Evolutionary conservation across 1,140 invertebrate genomes (phyloP), one percentile per base, ranked within the genome.

Genomic region (Trachelipus rathkii): DNA sequence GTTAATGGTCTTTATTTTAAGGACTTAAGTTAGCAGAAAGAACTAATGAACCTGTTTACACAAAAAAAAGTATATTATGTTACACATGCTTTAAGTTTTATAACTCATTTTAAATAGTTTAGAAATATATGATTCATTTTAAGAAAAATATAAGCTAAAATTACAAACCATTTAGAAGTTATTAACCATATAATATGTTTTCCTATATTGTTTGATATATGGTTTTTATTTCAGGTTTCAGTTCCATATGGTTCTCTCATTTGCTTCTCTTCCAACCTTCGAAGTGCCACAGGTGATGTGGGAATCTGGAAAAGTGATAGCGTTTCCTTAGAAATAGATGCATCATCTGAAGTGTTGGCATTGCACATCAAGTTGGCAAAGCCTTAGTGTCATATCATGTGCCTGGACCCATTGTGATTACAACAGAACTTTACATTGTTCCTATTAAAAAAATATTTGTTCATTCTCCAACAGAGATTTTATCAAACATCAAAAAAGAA

Each of bases 221-320:
- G 21, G 44, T n/a, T 33, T 60, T 71, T 75, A 44, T 68, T 23
- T n/a, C 21, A 78, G 77, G 66, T 44, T 44, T 10, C 66, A 6
- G 44, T 72, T 43, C 71, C 77, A 15, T 53, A 72, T 53, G 77
- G 77, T 33, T 53, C 15, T 15, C 67, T 67, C 23, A 19, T 78
- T 24, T 78, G 77, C 46, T 75, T 78, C 21, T 50, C 74, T 8
- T 78, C 77, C 10, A 71, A 44, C 9, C 19, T 78, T 21, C 15
- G 9, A 19, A 74, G 74, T 66, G 21, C 73, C 15, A 53, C 23
- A 53, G 73, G 73, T 44, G 60, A 66, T 13, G 74, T 44, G 13
- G 74, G 71, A 13, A 19, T 19, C 11, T 60, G 50, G 50, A 60
- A 19, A 15, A 60, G 50, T 60, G 44, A 46, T 24, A 74, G 77